phyloP scores from a whole-genome alignment of 2,888 invertebrate species.

The Neoscelio sp. region DNA sequence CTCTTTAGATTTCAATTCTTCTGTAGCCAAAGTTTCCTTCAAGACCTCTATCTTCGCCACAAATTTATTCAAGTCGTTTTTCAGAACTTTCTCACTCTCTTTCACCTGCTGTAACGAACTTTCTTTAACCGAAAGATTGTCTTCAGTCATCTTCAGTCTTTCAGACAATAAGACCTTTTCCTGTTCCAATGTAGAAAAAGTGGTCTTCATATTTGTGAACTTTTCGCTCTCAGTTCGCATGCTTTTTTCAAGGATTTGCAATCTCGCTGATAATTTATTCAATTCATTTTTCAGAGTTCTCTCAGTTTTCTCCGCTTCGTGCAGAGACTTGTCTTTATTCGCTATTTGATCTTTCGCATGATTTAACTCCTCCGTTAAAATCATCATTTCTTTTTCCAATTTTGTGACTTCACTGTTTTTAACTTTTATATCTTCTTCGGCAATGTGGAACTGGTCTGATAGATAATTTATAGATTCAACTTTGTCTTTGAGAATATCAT shows the following conservation, averaged over 20 bases:
- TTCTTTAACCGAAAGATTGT: conserved; percentile 51
- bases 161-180: conserved; percentile 56
- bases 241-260: conserved; percentile 56
- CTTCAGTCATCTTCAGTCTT: conserved; percentile 46
- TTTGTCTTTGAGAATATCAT: conserved; percentile 62
- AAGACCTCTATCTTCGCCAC: conserved; percentile 44
- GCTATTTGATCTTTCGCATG: conserved; percentile 59
- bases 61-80: conserved; percentile 50
- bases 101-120: conserved; percentile 5
- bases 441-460: conserved; percentile 57
- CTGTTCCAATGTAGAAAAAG: conserved; percentile 45
- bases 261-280: conserved; percentile 47
- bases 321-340: conserved; percentile 61
- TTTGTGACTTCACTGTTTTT: conserved; percentile 47
- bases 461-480: conserved; percentile 63
- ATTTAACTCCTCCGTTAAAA: conserved; percentile 59
- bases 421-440: conserved; percentile 48
- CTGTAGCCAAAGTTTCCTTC: conserved; percentile 47
- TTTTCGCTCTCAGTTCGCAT: conserved; percentile 29
- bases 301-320: conserved; percentile 53
- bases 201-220: conserved; percentile 17
- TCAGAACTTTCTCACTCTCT: conserved; percentile 48
- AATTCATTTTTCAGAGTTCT: conserved; percentile 58
- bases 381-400: conserved; percentile 62
- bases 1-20: conserved; percentile 43